A percentile compares a stretch with the other conserved stretches of the same genome.
Evolutionary conservation across 2,113 vertebrate genomes (phyloP).

Genomic region (Actinemys pallida): DNA sequence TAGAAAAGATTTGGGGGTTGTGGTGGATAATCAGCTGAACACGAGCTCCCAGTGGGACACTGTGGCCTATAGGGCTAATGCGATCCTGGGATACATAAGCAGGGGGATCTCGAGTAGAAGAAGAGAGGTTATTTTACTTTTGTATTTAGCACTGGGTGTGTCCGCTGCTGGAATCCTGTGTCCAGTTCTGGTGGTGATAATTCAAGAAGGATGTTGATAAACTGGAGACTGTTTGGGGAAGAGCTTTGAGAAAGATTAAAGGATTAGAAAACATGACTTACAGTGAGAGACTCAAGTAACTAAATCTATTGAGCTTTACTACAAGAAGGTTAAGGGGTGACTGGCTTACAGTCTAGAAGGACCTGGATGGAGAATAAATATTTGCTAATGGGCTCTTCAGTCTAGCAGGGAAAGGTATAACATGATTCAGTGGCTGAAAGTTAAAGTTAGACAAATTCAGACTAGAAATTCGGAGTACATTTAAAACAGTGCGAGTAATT

Average conservation of each 20-base stretch:
- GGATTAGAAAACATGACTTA: not conserved
- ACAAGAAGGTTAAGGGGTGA: not conserved
- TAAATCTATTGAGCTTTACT: not conserved
- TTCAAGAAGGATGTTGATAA: not conserved
- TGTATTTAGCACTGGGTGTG: not conserved
- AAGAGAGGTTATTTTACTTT: not conserved
- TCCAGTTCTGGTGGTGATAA: not conserved
- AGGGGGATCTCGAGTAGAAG: not conserved
- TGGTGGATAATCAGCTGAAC: not conserved
- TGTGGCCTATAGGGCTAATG: not conserved
- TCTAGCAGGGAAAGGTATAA: not conserved
- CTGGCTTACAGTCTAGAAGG: not conserved
- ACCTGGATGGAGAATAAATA: not conserved
- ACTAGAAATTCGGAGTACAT: not conserved
- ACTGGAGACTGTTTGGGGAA: not conserved
- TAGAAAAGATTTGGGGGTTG: not conserved
- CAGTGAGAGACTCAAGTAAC: not conserved
- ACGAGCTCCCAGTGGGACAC: rapidly evolving
- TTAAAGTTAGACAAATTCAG: not conserved
- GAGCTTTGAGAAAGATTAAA: not conserved
- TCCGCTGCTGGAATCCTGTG: not conserved
- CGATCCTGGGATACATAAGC: not conserved
- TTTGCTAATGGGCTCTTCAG: not conserved
- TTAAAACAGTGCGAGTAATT: not conserved
- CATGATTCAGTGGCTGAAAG: not conserved